A percentile compares a stretch with the other conserved stretches of the same genome.
phyloP scores from a whole-genome alignment of 1,140 invertebrate genomes.

The Halotydeus destructor region DNA sequence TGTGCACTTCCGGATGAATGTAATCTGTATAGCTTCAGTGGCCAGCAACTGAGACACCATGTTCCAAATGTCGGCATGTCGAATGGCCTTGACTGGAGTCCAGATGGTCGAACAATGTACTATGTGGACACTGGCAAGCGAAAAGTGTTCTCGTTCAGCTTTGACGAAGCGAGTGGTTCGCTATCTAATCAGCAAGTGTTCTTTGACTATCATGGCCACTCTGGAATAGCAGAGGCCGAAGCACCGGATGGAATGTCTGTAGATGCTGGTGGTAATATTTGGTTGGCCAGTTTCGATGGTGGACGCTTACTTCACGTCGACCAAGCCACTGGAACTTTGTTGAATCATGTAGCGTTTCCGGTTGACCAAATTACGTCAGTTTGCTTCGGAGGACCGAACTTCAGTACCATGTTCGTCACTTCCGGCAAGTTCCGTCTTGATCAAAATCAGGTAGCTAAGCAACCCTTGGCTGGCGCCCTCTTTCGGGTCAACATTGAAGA shows the following conservation, averaged over 20 bases:
- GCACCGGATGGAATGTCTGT: slow-evolving; percentile 53
- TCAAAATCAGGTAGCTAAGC: slow-evolving; percentile 30
- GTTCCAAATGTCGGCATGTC: slow-evolving; percentile 34
- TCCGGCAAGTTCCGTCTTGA: slow-evolving; percentile 30
- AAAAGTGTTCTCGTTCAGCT: slow-evolving; percentile 41
- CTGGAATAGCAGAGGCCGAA: slow-evolving; percentile 7
- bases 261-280: slow-evolving; percentile 44
- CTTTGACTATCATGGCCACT: slow-evolving; percentile 7
- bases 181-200: neutral
- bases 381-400: slow-evolving; percentile 49
- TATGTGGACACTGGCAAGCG: slow-evolving; percentile 26
- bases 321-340: slow-evolving; percentile 19
- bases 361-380: slow-evolving; percentile 37
- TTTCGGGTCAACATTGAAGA: slow-evolving; percentile 35
- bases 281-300: slow-evolving; percentile 42
- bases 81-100: slow-evolving; percentile 60
- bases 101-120: slow-evolving; percentile 34
- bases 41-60: slow-evolving; percentile 10
- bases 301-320: slow-evolving; percentile 23
- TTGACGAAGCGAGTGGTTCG: slow-evolving; percentile 38
- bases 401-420: slow-evolving; percentile 54
- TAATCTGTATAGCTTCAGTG: slow-evolving; percentile 7
- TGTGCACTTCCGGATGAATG: slow-evolving; percentile 16
- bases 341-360: slow-evolving; percentile 23
- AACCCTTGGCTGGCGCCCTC: slow-evolving; percentile 41